Evolutionary conservation across 23 tunicate genomes (phyloP), one percentile per base, ranked within the genome.

Genomic region (Ascidia mentula): DNA sequence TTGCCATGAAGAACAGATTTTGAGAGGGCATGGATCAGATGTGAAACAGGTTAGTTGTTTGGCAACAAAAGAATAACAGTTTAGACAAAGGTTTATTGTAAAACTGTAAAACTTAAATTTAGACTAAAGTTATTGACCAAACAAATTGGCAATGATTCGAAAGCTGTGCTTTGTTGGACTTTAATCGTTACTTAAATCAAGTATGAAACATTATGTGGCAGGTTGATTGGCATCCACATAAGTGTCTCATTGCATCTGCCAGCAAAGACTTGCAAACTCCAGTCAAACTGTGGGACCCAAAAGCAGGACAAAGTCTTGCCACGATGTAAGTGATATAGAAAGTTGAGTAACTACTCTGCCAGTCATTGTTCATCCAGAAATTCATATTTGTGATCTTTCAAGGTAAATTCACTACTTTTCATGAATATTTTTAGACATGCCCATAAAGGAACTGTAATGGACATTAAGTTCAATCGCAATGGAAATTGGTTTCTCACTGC

Each of bases 171-270:
- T n/a, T n/a, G n/a, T n/a, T n/a, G n/a, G n/a, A n/a, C n/a, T n/a
- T n/a, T n/a, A n/a, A n/a, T n/a, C n/a, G n/a, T n/a, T n/a, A n/a
- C n/a, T n/a, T n/a, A n/a, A n/a, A n/a, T n/a, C n/a, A n/a, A n/a
- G n/a, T n/a, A n/a, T n/a, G n/a, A n/a, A 13, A 13, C 17, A 13
- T 74, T 33, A 13, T 36, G n/a, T 72, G 17, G 4, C 13, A 91
- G 97, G 99, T 96, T 37, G 99, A 90, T 76, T 96, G 99, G 99
- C 99, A 96, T 80, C 99, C 99, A 1, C 83, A 82, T 13, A 96
- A 96, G 80, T 80, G 92, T 46, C 37, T 96, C 32, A 40, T 96
- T 17, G 96, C 96, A 18, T 96, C 99, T 38, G 96, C 96, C n/a
- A 86, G 92, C 74, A 96, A 96, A 76, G 99, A 96, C 71, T 61